phyloP scores from a whole-genome alignment of 1,140 invertebrate genomes.

The Anthonomus grandis region DNA sequence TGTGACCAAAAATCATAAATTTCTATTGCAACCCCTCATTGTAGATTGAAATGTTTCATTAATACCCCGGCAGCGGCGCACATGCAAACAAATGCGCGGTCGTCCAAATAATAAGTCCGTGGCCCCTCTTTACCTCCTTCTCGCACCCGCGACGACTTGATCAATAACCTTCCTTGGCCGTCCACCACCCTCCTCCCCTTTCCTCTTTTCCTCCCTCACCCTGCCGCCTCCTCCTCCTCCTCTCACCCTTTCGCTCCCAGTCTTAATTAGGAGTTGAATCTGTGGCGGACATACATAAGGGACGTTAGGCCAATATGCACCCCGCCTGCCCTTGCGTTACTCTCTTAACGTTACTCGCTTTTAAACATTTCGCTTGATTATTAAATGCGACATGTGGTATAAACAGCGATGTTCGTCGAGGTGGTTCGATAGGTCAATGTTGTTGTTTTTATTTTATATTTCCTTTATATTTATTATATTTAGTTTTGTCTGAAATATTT shows the following conservation, averaged over 20 bases:
- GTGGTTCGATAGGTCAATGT: too few species aligned
- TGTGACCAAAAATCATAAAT: too few species aligned
- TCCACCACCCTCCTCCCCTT: constrained; percentile 22
- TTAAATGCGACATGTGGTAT: too few species aligned
- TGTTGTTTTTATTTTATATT: too few species aligned
- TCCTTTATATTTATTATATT: too few species aligned
- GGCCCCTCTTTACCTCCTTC: constrained; percentile 32
- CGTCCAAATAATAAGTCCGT: constrained; percentile 43
- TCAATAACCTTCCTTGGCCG: constrained; percentile 48
- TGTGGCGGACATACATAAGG: constrained; percentile 64
- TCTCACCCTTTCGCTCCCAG: constrained; percentile 40
- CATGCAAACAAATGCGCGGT: constrained; percentile 1
- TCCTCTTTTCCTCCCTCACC: too few species aligned
- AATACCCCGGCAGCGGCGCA: background rate
- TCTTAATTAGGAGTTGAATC: constrained; percentile 67
- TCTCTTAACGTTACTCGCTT: constrained; percentile 13
- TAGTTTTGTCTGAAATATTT: too few species aligned
- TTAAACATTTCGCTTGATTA: too few species aligned
- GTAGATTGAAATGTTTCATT: too few species aligned
- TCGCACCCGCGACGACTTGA: constrained; percentile 44
- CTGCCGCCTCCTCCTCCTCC: too few species aligned
- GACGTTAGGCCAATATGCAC: constrained; percentile 50
- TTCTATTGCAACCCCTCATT: too few species aligned
- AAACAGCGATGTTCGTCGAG: too few species aligned
- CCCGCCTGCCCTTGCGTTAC: constrained; percentile 15